Evolutionary conservation across 1,140 invertebrate genomes (phyloP).

Genomic region (Stenopsyche tienmushanensis): DNA sequence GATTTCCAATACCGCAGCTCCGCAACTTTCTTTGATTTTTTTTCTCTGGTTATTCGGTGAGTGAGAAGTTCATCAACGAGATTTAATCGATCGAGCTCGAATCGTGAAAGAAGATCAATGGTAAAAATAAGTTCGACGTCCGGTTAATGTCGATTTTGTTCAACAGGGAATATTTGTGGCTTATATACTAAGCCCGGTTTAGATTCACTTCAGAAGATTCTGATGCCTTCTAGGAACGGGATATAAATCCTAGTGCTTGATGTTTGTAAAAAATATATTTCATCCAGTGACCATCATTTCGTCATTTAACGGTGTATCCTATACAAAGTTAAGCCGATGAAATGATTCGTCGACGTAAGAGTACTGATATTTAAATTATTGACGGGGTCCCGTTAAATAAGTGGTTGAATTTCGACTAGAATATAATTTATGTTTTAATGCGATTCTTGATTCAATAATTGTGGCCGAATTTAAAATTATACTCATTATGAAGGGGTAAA

Average conservation of each 20-base stretch:
- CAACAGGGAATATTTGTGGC: no score
- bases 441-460: neutral
- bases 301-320: slow-evolving; percentile 5
- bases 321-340: neutral
- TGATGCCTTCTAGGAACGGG: slow-evolving; percentile 1
- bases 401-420: neutral
- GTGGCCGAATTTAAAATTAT: neutral
- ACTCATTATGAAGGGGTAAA: no score
- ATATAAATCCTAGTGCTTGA: slow-evolving; percentile 3
- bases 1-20: no score
- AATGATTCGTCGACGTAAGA: neutral
- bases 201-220: slow-evolving; percentile 23
- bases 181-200: no score
- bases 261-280: neutral
- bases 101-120: neutral
- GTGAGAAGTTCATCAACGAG: no score
- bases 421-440: neutral
- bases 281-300: neutral
- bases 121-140: slow-evolving; percentile 8
- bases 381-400: neutral
- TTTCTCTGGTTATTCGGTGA: no score
- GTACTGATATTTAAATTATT: neutral
- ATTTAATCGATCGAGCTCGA: neutral
- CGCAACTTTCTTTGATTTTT: no score
- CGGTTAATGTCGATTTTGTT: neutral